Evolutionary conservation across 2,888 invertebrate species (phyloP), one percentile per base, ranked within the genome.

Genomic region (Philhelius pedissequus): DNA sequence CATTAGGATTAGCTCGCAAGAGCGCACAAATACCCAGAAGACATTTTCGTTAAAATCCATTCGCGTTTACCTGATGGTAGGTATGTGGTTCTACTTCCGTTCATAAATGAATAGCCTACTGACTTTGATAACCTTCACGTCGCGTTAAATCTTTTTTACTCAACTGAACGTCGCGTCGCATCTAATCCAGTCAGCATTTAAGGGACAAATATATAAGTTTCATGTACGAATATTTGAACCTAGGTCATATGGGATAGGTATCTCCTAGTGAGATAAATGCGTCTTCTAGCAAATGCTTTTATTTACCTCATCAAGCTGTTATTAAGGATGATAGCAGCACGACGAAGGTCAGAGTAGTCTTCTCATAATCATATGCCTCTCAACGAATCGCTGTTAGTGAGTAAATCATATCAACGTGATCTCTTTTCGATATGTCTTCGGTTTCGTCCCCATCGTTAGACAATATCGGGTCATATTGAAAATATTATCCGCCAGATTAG

Each of bases 31-130:
- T 45, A 48, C 48, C 45, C 71, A 27, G 60, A 60, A 50, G 50
- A 71, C 50, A 48, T 71, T 9, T 71, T 60, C 20, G 69, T 54
- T 2, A 43, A 69, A 54, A 18, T 30, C 1, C 8, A 69, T 30
- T 54, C 69, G 56, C n/a, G n/a, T n/a, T 56, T 70, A 45, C 20
- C 69, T 56, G 43, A 70, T 22, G 54, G 69, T 15, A 70, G 54
- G 43, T 32, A 58, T 13, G 48, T 48, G 27, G 27, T 62, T 43
- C 15, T 18, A 18, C 7, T 62, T 13, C 27, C 43, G 13, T 62
- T 43, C 43, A 62, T 18, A 62, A 27, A 27, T 0, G 15, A 60
- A 6, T 6, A 60, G 2, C 1, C 38, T 40, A 60, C 15, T 11
- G 60, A 60, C 40, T 60, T 58, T 3, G 22, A 40, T 7, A 56